Evolutionary conservation across 1,140 invertebrate species (phyloP).

Genomic region (Bombus difficillimus): DNA sequence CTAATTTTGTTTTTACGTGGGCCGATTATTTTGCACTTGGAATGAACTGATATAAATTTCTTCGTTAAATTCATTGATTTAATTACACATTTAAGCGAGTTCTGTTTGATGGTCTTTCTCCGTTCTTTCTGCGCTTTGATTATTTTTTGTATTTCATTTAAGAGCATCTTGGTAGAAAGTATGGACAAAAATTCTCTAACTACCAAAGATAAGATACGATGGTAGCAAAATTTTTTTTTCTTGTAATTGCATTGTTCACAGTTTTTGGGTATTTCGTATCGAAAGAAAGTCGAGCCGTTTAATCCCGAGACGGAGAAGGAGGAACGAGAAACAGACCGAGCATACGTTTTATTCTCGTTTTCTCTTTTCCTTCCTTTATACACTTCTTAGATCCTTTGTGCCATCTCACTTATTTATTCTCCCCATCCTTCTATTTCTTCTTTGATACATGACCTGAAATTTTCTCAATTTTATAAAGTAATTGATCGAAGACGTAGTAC

Average conservation of each 20-base stretch:
- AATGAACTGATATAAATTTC: neutral
- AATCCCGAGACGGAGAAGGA: slow-evolving; percentile 19
- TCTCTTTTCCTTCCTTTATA: neutral
- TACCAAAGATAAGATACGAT: neutral
- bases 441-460: neutral
- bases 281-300: slow-evolving; percentile 44
- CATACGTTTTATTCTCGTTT: neutral
- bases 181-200: neutral
- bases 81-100: neutral
- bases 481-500: neutral
- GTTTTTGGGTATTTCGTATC: neutral
- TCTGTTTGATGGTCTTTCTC: neutral
- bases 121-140: neutral
- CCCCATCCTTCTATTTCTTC: neutral
- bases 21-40: neutral
- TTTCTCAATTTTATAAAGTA: neutral
- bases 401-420: slow-evolving; percentile 6
- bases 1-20: neutral
- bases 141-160: neutral
- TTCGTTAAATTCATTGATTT: neutral
- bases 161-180: slow-evolving; percentile 7
- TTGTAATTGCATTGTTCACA: neutral
- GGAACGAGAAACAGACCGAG: slow-evolving; percentile 9
- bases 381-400: neutral
- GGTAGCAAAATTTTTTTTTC: slow-evolving; percentile 23